Percentiles rank a stretch among this genome's conserved stretches.
Conservation (phyloP, 1,140 invertebrate genomes). For the Pseudomyrmex pallidus region DNA sequence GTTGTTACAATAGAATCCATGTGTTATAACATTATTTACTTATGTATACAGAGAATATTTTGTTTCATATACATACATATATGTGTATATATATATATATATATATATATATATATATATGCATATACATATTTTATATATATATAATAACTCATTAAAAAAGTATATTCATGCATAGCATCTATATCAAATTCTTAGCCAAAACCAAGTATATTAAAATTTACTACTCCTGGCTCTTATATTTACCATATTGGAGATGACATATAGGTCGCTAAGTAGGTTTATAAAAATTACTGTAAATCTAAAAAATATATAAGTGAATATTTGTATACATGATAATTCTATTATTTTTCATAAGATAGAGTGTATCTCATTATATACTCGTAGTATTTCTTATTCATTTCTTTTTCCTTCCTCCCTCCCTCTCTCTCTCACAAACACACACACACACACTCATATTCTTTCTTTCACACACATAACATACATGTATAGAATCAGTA, state of each 20-base stretch:
- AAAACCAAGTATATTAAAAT: conserved; percentile 80
- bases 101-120: conserved; percentile 67
- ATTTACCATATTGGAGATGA: conserved; percentile 78
- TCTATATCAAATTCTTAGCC: conserved; percentile 79
- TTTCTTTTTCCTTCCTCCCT: conserved; percentile 47
- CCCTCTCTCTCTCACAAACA: conserved; percentile 13
- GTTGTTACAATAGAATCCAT: conserved; percentile 79
- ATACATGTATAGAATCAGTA: conserved; percentile 71
- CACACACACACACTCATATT: conserved; percentile 49
- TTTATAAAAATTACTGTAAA: conserved; percentile 84
- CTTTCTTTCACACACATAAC: conserved; percentile 50
- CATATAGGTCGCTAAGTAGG: conserved; percentile 81
- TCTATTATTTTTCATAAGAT: conserved; percentile 69
- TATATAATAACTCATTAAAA: conserved; percentile 81
- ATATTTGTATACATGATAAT: conserved; percentile 79
- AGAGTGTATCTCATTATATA: conserved; percentile 67
- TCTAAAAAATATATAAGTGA: conserved; percentile 84
- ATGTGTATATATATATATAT: conserved; percentile 76
- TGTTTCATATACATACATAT: conserved; percentile 82
- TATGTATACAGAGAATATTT: conserved; percentile 80
- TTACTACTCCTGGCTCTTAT: conserved; percentile 76
- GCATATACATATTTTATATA: conserved; percentile 59
- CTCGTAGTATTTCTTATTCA: conserved; percentile 57
- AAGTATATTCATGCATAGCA: conserved; percentile 82
- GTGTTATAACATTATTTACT: conserved; percentile 80